These are phyloP conservation scores for Chrysoperla carnea DNA, from an alignment of 1,140 invertebrate species.

Conservation along the genomic window DNA sequence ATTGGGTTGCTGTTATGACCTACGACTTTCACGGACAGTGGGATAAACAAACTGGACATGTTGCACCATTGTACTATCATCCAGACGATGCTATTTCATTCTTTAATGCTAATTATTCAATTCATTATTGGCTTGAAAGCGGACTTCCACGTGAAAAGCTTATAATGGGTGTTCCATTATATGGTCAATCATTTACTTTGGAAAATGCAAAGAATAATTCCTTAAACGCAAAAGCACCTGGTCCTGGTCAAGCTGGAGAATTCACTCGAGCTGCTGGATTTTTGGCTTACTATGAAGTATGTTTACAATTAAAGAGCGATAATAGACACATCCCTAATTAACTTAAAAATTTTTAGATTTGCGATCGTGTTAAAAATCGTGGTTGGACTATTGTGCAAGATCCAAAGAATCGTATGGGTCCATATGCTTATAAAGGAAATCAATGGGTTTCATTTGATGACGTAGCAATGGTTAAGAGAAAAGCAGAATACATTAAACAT, in stretches of 20 bases:
- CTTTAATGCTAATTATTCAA: conserved; percentile 61
- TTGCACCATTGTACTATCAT: conserved; percentile 64
- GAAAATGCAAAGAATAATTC: conserved; percentile 35
- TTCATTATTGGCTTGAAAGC: conserved; percentile 75
- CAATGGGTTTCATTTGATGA: conserved; percentile 87
- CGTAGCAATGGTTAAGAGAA: conserved; percentile 53
- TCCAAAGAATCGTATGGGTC: conserved; percentile 55
- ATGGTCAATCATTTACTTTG: conserved; percentile 70
- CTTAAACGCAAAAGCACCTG: conserved; percentile 53
- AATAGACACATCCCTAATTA: too few species aligned
- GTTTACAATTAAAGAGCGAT: conserved; percentile 4
- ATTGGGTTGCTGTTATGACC: conserved; percentile 72
- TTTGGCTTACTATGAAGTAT: conserved; percentile 72
- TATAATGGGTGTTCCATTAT: conserved; percentile 80
- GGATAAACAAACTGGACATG: conserved; percentile 69
- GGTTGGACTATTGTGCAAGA: conserved; percentile 69
- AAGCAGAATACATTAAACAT: conserved; percentile 55
- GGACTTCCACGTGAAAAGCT: conserved; percentile 64
- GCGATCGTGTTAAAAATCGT: conserved; percentile 51
- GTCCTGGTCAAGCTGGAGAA: conserved; percentile 58
- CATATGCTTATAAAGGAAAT: conserved; percentile 66
- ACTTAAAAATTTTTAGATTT: conserved; percentile 51
- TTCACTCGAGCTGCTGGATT: conserved; percentile 72
- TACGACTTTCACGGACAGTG: conserved; percentile 78
- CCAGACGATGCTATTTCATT: conserved; percentile 56